Evolutionary conservation across 1,140 invertebrate genomes (phyloP).

Genomic region (Drosophila hydei): DNA sequence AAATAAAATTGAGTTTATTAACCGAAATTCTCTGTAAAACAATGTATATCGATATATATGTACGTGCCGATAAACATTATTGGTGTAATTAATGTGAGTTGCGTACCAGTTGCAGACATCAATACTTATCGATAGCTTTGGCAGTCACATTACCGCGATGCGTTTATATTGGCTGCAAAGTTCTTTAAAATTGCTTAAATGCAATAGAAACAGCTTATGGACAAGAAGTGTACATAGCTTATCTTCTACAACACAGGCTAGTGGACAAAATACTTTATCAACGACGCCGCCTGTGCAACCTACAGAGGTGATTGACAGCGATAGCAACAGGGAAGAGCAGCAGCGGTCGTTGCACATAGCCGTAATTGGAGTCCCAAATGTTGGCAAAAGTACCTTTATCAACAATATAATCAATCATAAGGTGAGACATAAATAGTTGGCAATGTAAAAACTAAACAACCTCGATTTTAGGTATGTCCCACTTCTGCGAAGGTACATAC

Average conservation of each 20-base stretch:
- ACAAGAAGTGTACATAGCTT: conserved; percentile 38
- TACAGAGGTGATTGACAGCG: background rate
- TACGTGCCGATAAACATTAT: no score
- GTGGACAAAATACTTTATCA: conserved; percentile 4
- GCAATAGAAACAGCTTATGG: conserved; percentile 26
- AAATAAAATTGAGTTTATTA: conserved; percentile 43
- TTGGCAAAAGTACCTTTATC: conserved; percentile 96
- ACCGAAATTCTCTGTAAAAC: background rate
- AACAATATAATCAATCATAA: conserved; percentile 92
- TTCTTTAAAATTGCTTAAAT: conserved; percentile 45
- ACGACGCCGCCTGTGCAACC: conserved; percentile 5
- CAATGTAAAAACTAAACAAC: background rate
- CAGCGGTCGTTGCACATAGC: conserved; percentile 91
- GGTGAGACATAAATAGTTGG: conserved; percentile 84
- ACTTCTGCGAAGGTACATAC: conserved; percentile 96
- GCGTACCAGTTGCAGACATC: background rate
- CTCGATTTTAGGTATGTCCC: conserved; percentile 89
- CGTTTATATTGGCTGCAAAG: conserved; percentile 43
- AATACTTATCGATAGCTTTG: conserved; percentile 11
- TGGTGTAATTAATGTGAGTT: background rate
- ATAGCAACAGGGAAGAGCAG: background rate
- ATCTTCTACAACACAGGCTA: conserved; percentile 20
- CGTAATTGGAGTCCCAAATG: conserved; percentile 95
- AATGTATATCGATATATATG: background rate
- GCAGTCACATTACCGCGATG: conserved; percentile 46